Evolutionary conservation across 2,113 vertebrate species (phyloP).

Genomic region (Tragulus kanchil): DNA sequence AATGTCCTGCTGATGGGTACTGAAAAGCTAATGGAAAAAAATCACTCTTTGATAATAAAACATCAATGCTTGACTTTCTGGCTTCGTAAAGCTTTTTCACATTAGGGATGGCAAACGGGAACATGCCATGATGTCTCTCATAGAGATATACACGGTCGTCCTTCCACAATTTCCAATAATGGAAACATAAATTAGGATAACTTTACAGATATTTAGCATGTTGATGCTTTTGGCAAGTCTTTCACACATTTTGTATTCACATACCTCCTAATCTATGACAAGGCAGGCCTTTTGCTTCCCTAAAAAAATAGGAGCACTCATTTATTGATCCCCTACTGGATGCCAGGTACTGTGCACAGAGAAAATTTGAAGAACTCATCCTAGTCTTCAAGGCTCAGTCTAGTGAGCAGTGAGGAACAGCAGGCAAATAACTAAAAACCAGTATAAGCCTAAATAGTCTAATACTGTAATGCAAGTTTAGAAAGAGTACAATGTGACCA

Average conservation of each 20-base stretch:
- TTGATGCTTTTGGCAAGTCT: not conserved
- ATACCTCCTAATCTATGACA: not conserved
- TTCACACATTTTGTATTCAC: not conserved
- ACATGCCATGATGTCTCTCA: not conserved
- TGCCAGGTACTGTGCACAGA: not conserved
- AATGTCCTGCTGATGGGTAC: conserved; percentile 26
- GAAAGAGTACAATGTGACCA: not conserved
- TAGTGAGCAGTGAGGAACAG: not conserved
- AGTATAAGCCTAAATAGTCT: not conserved
- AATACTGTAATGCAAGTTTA: not conserved
- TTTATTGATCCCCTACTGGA: not conserved
- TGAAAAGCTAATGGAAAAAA: conserved; percentile 68
- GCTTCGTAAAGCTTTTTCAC: not conserved
- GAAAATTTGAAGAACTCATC: not conserved
- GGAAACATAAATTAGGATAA: not conserved
- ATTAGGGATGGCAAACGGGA: conserved; percentile 8
- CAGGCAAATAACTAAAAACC: not conserved
- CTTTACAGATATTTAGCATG: not conserved
- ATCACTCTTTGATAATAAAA: conserved; percentile 63
- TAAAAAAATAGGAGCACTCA: not conserved
- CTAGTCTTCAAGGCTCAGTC: not conserved
- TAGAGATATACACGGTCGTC: not conserved
- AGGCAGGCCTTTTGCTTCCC: not conserved
- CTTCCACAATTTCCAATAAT: conserved; percentile 4
- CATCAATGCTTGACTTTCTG: conserved; percentile 60